Percentiles rank a stretch among this genome's conserved stretches.
These are phyloP conservation scores for Papilio protenor DNA, from an alignment of 2,888 invertebrate species.

Conservation along the genomic window DNA sequence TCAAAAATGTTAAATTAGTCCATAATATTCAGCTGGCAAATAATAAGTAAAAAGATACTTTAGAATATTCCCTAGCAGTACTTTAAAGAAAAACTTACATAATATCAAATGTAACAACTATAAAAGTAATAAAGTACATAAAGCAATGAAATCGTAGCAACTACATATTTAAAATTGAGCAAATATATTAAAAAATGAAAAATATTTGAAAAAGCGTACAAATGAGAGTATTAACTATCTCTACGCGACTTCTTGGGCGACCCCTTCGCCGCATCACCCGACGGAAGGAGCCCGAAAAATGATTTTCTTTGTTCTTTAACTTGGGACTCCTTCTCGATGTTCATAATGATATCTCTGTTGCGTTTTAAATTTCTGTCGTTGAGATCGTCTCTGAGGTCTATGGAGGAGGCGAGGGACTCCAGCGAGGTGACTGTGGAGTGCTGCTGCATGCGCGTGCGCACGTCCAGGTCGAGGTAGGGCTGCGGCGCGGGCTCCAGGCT, in stretches of 20 bases:
- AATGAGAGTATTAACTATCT: conserved; percentile 43
- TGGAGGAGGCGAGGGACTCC: conserved; percentile 78
- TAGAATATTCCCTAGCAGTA: background rate
- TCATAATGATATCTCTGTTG: conserved; percentile 60
- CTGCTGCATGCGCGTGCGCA: conserved; percentile 58
- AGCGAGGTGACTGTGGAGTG: conserved; percentile 84
- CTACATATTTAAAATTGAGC: conserved; percentile 36
- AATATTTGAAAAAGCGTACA: background rate
- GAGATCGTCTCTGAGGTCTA: conserved; percentile 61
- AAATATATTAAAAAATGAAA: conserved; percentile 26
- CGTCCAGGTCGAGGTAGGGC: conserved; percentile 64
- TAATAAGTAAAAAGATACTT: background rate
- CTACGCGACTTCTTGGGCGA: conserved; percentile 64
- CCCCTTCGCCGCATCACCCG: conserved; percentile 59
- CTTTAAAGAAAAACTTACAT: background rate
- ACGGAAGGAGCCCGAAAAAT: conserved; percentile 65
- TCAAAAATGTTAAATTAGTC: background rate
- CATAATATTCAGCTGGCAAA: background rate
- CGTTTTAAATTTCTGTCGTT: conserved; percentile 62
- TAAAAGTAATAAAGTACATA: background rate
- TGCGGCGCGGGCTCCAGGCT: conserved; percentile 46
- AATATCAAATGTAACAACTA: background rate
- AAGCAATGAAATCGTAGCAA: background rate
- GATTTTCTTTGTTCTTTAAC: conserved; percentile 67
- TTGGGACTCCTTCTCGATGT: conserved; percentile 67